phyloP scores from a whole-genome alignment of 2,113 vertebrate genomes.

The Pseudopipra pipra region DNA sequence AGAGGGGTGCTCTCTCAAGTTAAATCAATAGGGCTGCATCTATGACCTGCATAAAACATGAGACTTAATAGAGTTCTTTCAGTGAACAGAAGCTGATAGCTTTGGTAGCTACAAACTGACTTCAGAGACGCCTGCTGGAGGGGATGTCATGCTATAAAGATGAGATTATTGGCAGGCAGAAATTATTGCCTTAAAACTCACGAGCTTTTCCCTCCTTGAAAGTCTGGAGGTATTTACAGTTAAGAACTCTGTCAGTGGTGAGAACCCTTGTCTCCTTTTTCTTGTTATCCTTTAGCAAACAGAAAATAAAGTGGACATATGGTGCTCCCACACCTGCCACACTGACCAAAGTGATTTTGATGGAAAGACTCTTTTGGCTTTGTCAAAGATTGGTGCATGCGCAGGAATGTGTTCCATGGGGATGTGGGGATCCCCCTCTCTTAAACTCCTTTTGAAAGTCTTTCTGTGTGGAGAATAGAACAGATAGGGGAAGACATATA shows the following conservation, averaged over 20 bases:
- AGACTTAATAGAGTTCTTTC: conserved; percentile 32
- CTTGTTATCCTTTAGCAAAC: background rate
- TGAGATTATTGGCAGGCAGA: background rate
- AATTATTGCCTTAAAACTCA: background rate
- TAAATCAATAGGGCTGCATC: conserved; percentile 33
- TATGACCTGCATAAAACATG: conserved; percentile 56
- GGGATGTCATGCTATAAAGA: background rate
- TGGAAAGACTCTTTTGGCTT: background rate
- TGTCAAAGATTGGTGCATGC: background rate
- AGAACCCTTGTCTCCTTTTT: background rate
- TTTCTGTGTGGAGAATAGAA: background rate
- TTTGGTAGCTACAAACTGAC: background rate
- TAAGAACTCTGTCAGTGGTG: background rate
- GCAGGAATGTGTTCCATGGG: background rate
- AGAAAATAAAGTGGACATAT: background rate
- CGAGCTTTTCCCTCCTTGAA: background rate
- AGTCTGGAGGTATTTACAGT: background rate
- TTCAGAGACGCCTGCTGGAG: background rate
- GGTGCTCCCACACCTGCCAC: background rate
- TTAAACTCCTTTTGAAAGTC: background rate
- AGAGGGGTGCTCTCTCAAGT: background rate
- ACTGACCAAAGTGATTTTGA: background rate
- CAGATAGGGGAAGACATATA: background rate
- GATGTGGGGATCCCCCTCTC: background rate
- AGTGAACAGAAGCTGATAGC: conserved; percentile 3